Percentiles rank a stretch among this genome's conserved stretches.
phyloP scores from a whole-genome alignment of 2,797 vertebrate species.

The Streptopelia turtur region DNA sequence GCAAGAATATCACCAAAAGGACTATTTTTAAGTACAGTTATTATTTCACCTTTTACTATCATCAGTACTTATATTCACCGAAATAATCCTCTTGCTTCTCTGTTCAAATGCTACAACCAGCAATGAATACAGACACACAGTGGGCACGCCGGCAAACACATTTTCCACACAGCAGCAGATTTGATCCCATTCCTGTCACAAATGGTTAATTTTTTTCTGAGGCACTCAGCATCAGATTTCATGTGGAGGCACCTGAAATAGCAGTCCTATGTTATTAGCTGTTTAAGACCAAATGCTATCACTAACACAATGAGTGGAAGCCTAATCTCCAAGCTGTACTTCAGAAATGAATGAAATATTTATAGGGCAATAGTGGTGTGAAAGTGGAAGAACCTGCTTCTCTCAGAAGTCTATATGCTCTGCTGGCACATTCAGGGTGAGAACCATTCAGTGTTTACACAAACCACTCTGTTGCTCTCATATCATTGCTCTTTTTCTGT shows the following conservation, averaged over 20 bases:
- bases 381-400: constrained; percentile 59
- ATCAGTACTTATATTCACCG: background rate
- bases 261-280: constrained; percentile 30
- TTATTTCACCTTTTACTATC: background rate
- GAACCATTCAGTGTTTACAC: background rate
- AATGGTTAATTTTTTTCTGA: background rate
- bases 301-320: constrained; percentile 32
- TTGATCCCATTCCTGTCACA: background rate
- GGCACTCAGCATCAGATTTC: constrained; percentile 33
- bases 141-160: background rate
- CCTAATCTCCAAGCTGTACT: constrained; percentile 12
- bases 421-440: constrained; percentile 2
- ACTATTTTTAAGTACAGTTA: background rate
- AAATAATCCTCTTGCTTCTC: background rate
- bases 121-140: background rate
- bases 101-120: background rate
- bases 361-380: background rate
- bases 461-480: background rate
- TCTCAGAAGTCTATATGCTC: background rate
- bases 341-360: constrained; percentile 37
- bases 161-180: background rate
- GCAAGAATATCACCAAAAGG: background rate
- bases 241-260: constrained; percentile 22
- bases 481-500: background rate
- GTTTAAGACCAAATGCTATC: constrained; percentile 23